Percentiles rank a stretch among this genome's conserved stretches.
Conservation (phyloP, 2,888 invertebrate genomes). For the Tanytarsus gracilentus region DNA sequence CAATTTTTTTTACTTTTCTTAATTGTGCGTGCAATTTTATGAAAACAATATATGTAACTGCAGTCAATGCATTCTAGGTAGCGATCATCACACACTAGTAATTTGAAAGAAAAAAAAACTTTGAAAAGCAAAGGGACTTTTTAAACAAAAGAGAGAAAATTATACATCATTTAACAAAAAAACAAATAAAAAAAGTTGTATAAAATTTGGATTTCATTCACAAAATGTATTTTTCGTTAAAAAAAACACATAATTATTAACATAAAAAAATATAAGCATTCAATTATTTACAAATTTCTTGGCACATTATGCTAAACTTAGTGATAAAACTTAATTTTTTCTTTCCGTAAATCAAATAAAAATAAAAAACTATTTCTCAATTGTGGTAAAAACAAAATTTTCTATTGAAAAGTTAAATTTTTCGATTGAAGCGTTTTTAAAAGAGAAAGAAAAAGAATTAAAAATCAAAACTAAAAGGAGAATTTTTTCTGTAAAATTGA, state of each 20-base stretch:
- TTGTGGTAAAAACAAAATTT: background rate
- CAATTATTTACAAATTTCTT: slow-evolving; percentile 24
- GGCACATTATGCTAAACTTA: slow-evolving; percentile 26
- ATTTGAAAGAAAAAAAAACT: background rate
- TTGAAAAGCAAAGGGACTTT: slow-evolving; percentile 6
- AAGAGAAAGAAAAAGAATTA: background rate
- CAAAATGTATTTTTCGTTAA: background rate
- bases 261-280: too few relatives aligned
- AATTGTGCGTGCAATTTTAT: background rate
- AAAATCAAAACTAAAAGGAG: too few relatives aligned
- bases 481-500: too few relatives aligned
- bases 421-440: background rate
- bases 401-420: background rate
- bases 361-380: background rate
- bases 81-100: background rate
- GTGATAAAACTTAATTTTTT: too few relatives aligned
- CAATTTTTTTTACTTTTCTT: background rate
- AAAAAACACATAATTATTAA: background rate
- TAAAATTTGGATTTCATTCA: slow-evolving; percentile 15
- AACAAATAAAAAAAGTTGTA: background rate
- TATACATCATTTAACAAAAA: background rate
- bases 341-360: slow-evolving; percentile 11
- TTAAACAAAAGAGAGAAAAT: slow-evolving; percentile 3
- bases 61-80: too few relatives aligned
- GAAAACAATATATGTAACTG: too few relatives aligned